phyloP scores from a whole-genome alignment of 2,797 vertebrate genomes.

The Melanogrammus aeglefinus region DNA sequence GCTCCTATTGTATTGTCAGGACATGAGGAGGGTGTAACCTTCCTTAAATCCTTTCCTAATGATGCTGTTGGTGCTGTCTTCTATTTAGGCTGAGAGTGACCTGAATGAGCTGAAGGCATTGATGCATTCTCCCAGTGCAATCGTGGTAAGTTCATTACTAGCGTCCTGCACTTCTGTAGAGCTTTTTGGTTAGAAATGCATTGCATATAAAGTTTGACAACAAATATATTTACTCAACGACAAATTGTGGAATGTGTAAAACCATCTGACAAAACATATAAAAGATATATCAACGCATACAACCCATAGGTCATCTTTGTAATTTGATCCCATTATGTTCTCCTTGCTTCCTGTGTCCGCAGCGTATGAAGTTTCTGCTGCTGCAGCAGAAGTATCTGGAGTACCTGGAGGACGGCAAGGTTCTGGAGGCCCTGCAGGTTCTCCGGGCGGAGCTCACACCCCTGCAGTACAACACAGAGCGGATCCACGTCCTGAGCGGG shows the following conservation, averaged over 20 bases:
- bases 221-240: neutral
- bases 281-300: neutral
- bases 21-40: neutral
- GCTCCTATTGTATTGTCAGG: neutral
- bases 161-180: neutral
- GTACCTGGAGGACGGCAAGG: slow-evolving; percentile 94
- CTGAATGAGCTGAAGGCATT: slow-evolving; percentile 96
- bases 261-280: neutral
- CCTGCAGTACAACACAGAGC: slow-evolving; percentile 94
- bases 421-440: slow-evolving; percentile 95
- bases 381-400: slow-evolving; percentile 99
- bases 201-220: neutral
- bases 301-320: neutral
- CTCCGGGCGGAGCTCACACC: slow-evolving; percentile 92
- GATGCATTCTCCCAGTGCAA: slow-evolving; percentile 95
- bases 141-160: slow-evolving; percentile 83
- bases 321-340: neutral
- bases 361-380: slow-evolving; percentile 98
- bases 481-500: slow-evolving; percentile 95
- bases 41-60: neutral
- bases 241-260: neutral
- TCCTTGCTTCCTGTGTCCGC: neutral
- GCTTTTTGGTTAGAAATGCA: neutral
- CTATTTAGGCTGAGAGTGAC: slow-evolving; percentile 90
- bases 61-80: neutral